These are phyloP conservation scores for Ctenodactylus gundi DNA, from an alignment of 2,113 vertebrate genomes.

Conservation along the genomic window DNA sequence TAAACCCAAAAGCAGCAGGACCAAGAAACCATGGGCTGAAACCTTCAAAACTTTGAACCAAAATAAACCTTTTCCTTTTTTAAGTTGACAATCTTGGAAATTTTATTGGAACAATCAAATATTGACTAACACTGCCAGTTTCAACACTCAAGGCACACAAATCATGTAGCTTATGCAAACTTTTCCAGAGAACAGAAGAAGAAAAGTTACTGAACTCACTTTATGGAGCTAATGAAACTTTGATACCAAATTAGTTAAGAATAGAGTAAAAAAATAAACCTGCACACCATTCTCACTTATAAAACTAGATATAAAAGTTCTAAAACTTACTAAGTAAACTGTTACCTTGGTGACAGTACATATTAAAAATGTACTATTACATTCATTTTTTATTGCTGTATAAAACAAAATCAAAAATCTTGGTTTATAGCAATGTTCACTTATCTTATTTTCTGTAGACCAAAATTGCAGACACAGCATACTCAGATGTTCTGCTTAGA, in stretches of 20 bases:
- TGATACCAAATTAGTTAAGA: constrained; percentile 10
- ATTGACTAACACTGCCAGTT: not conserved
- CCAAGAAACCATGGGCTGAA: not conserved
- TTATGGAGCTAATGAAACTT: not conserved
- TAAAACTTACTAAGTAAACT: constrained; percentile 1
- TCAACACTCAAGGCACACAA: not conserved
- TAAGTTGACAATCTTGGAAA: not conserved
- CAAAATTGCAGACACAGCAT: constrained; percentile 8
- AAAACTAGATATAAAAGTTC: not conserved
- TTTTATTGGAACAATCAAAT: not conserved
- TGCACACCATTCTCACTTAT: not conserved
- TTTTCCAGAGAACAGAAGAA: not conserved
- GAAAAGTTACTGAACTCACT: not conserved
- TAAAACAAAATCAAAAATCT: not conserved
- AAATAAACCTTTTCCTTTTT: not conserved
- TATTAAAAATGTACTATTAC: not conserved
- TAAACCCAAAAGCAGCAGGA: not conserved
- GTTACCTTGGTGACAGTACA: not conserved
- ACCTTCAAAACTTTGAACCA: not conserved
- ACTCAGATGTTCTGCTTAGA: not conserved
- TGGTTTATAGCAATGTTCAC: not conserved
- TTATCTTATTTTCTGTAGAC: not conserved
- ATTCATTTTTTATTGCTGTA: not conserved
- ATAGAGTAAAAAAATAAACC: not conserved
- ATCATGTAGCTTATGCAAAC: not conserved